A percentile compares a stretch with the other conserved stretches of the same genome.
Evolutionary conservation across 2,797 vertebrate genomes (phyloP).

Genomic region (Lepilemur septentrionalis): DNA sequence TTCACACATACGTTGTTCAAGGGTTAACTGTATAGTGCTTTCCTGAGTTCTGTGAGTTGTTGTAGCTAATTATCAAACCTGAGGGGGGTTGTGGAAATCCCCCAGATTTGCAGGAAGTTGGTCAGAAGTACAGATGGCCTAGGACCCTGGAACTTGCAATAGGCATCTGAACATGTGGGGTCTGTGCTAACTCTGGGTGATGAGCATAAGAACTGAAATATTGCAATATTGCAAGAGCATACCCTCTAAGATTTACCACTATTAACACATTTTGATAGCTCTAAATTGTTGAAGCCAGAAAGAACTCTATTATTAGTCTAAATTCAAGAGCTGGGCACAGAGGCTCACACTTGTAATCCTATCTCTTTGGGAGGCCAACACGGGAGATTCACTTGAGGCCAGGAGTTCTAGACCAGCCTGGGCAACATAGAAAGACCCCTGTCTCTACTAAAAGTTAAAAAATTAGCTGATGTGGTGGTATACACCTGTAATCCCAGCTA

Average conservation of each 20-base stretch:
- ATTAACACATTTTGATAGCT: not conserved
- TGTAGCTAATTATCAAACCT: not conserved
- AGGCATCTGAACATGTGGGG: not conserved
- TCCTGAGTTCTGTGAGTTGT: not conserved
- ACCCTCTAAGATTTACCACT: not conserved
- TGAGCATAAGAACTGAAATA: constrained; percentile 6
- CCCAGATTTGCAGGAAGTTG: not conserved
- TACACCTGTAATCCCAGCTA: no score
- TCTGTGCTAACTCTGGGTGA: not conserved
- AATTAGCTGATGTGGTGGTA: no score
- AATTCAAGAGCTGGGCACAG: no score
- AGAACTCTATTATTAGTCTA: constrained; percentile 21
- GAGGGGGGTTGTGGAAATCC: not conserved
- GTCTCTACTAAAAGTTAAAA: no score
- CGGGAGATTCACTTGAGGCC: no score
- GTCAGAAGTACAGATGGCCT: not conserved
- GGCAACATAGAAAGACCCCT: no score
- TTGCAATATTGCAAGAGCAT: not conserved
- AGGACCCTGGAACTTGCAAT: not conserved
- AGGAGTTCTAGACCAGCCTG: no score
- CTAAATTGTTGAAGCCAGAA: not conserved
- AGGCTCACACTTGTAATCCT: no score
- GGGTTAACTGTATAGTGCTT: not conserved
- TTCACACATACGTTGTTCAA: not conserved
- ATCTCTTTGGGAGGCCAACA: no score